These are phyloP conservation scores for Plagodis pulveraria DNA, from an alignment of 2,888 invertebrate genomes.

Conservation along the genomic window DNA sequence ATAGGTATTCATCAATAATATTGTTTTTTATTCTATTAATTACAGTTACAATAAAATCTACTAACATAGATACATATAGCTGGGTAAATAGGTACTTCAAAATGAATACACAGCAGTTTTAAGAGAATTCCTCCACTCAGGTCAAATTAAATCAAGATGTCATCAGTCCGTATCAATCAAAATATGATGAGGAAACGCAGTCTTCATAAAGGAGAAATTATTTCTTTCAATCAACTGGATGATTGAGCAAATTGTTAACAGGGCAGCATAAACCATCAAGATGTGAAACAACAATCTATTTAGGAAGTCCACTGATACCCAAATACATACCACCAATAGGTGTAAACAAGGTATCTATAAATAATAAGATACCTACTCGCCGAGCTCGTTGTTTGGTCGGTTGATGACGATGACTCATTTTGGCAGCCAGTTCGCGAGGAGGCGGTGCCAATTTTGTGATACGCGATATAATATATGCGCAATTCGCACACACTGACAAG, in stretches of 20 bases:
- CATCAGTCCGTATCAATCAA: too few relatives aligned
- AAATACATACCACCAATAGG: constrained; percentile 25
- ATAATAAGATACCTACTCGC: constrained; percentile 27
- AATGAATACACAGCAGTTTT: too few relatives aligned
- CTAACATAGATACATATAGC: too few relatives aligned
- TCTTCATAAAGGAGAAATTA: constrained; percentile 27
- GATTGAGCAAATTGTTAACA: constrained; percentile 54
- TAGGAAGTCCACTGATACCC: constrained; percentile 37
- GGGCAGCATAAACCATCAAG: constrained; percentile 49
- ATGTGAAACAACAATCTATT: constrained; percentile 37
- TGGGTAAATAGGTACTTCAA: too few relatives aligned
- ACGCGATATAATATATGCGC: constrained; percentile 48
- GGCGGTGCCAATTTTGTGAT: constrained; percentile 72
- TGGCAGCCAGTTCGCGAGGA: constrained; percentile 71
- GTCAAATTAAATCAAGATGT: too few relatives aligned
- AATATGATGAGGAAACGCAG: not conserved
- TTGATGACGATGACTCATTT: constrained; percentile 67
- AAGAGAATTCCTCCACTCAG: too few relatives aligned
- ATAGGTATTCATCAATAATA: too few relatives aligned
- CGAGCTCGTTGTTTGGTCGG: constrained; percentile 40
- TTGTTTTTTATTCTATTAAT: too few relatives aligned
- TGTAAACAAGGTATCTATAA: constrained; percentile 19
- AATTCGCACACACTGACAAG: constrained; percentile 55
- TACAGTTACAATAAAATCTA: too few relatives aligned
- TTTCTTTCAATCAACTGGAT: constrained; percentile 48